phyloP scores from a whole-genome alignment of 2,888 invertebrate genomes.

The Atrina japonica region DNA sequence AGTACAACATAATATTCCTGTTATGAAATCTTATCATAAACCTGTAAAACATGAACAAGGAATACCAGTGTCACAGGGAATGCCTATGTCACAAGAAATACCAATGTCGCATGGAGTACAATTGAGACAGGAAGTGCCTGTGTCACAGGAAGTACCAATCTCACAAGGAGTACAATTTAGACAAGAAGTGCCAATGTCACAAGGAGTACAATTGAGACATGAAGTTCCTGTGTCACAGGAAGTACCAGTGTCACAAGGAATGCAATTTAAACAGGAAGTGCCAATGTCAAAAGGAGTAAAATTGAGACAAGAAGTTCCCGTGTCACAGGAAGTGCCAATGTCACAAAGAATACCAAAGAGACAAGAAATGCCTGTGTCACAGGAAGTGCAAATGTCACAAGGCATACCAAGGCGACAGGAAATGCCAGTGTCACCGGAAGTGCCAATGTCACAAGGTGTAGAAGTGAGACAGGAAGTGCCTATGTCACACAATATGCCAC shows the following conservation, averaged over 20 bases:
- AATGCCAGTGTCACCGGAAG: neutral
- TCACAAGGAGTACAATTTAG: constrained; percentile 25
- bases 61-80: neutral
- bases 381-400: neutral
- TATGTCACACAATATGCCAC: constrained; percentile 24
- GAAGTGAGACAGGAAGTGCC: constrained; percentile 8
- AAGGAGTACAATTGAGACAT: no score
- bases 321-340: no score
- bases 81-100: constrained; percentile 14
- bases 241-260: constrained; percentile 19
- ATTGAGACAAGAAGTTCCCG: neutral
- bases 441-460: neutral
- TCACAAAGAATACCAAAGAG: no score
- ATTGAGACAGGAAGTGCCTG: constrained; percentile 7
- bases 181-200: constrained; percentile 18
- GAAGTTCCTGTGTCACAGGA: constrained; percentile 26
- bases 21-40: neutral
- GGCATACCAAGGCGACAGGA: constrained; percentile 1
- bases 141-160: constrained; percentile 26
- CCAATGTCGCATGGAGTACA: constrained; percentile 26
- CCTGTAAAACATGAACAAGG: neutral
- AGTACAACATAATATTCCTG: constrained; percentile 12
- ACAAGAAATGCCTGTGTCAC: neutral
- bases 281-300: no score
- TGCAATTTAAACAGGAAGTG: no score